These are phyloP conservation scores for Cylindroiulus punctatus DNA, from an alignment of 2,888 invertebrate species.

Conservation along the genomic window DNA sequence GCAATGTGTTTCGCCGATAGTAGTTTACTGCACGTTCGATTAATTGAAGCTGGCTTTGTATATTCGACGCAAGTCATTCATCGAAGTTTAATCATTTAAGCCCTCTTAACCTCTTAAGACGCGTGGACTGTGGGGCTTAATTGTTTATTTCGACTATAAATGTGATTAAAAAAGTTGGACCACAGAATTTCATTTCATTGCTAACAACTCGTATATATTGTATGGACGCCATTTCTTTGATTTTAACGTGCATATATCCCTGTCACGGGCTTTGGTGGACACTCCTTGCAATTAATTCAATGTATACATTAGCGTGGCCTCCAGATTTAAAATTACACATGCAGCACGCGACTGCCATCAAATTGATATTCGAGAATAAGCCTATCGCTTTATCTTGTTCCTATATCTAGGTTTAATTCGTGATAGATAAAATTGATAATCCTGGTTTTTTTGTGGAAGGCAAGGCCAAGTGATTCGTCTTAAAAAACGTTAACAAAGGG, in stretches of 20 bases:
- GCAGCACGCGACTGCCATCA: conserved; percentile 45
- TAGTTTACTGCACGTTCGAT: background rate
- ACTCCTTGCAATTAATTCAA: background rate
- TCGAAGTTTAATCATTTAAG: conserved; percentile 43
- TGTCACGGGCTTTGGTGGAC: background rate
- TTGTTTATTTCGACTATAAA: background rate
- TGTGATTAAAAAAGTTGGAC: background rate
- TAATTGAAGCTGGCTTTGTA: conserved; percentile 11
- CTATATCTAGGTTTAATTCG: conserved; percentile 24
- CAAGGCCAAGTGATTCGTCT: conserved; percentile 25
- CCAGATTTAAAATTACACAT: conserved; percentile 1
- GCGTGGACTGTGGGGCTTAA: conserved; percentile 31
- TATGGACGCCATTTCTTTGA: background rate
- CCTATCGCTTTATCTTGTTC: conserved; percentile 22
- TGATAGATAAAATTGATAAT: conserved; percentile 35
- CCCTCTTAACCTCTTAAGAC: background rate
- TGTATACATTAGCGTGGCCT: background rate
- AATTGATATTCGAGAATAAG: conserved; percentile 31
- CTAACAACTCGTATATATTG: background rate
- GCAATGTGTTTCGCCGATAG: background rate
- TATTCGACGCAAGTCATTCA: conserved; percentile 14
- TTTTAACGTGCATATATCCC: conserved; percentile 14
- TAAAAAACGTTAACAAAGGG: conserved; percentile 8
- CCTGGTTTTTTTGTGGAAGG: background rate
- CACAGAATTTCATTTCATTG: background rate